Percentiles rank a stretch among this genome's conserved stretches.
Evolutionary conservation across 2,888 invertebrate genomes (phyloP).

Genomic region (Exocentrus adspersus): DNA sequence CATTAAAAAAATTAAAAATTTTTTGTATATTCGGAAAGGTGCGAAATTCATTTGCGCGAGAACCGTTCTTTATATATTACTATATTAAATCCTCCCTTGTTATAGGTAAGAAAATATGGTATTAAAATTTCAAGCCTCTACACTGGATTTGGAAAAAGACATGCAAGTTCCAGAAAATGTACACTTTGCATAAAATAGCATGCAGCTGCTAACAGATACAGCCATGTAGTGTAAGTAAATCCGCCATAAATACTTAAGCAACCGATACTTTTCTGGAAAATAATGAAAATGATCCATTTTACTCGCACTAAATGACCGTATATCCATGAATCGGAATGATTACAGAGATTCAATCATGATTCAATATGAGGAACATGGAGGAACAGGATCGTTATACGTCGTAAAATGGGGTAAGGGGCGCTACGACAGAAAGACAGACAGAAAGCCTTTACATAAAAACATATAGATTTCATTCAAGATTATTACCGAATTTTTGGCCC

Average conservation of each 20-base stretch:
- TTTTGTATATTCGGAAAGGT: no score
- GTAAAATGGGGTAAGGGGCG: slow-evolving; percentile 29
- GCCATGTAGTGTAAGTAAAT: slow-evolving; percentile 4
- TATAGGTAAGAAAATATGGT: not conserved
- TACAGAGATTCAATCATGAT: slow-evolving; percentile 25
- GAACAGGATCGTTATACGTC: slow-evolving; percentile 18
- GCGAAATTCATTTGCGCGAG: no score
- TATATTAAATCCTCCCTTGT: no score
- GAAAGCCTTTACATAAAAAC: slow-evolving; percentile 58
- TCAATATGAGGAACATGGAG: no score
- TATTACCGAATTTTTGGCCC: slow-evolving; percentile 61
- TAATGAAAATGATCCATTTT: not conserved
- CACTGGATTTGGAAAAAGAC: not conserved
- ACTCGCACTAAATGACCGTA: slow-evolving; percentile 3
- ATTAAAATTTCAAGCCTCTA: slow-evolving; percentile 3
- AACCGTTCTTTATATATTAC: no score
- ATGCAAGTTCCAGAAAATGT: slow-evolving; percentile 11
- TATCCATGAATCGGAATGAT: slow-evolving; percentile 6
- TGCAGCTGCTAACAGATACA: no score
- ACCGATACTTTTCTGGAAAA: no score
- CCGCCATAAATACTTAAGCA: not conserved
- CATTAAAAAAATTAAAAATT: no score
- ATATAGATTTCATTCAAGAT: slow-evolving; percentile 54
- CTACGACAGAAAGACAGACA: slow-evolving; percentile 62
- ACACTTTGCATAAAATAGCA: slow-evolving; percentile 5